These are phyloP conservation scores for Acanthiza pusilla DNA, from an alignment of 2,797 vertebrate species.

Conservation along the genomic window DNA sequence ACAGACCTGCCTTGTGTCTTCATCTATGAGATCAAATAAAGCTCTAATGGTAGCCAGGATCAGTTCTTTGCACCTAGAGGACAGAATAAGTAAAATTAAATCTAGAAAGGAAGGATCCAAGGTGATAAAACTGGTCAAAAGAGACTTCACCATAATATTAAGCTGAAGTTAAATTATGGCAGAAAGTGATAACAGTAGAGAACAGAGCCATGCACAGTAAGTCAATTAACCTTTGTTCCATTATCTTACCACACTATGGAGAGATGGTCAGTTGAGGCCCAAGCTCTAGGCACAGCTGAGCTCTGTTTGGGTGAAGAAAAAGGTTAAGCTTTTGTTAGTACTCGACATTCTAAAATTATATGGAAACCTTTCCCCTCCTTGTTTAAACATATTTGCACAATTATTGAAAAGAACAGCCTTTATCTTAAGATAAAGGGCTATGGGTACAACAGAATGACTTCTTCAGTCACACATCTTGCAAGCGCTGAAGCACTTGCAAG, in stretches of 20 bases:
- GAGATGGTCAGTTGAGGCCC: slow-evolving; percentile 96
- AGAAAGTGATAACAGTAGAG: neutral
- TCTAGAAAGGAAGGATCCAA: neutral
- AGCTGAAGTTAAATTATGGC: neutral
- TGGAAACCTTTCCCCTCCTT: neutral
- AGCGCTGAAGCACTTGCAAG: neutral
- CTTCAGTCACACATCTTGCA: neutral
- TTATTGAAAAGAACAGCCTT: neutral
- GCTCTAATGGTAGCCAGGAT: slow-evolving; percentile 89
- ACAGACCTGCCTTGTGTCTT: slow-evolving; percentile 89
- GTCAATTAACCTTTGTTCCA: neutral
- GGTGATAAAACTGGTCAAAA: neutral
- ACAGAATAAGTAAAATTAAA: neutral
- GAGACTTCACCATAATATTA: neutral
- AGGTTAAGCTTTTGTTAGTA: neutral
- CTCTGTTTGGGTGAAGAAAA: slow-evolving; percentile 73
- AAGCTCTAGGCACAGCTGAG: slow-evolving; percentile 91
- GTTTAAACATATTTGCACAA: neutral
- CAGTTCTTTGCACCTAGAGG: slow-evolving; percentile 93
- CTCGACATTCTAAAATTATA: neutral
- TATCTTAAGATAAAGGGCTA: neutral
- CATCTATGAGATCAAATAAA: slow-evolving; percentile 92
- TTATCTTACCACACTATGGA: slow-evolving; percentile 95
- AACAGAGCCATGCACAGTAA: neutral
- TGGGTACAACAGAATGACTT: neutral